These are phyloP conservation scores for Prionailurus bengalensis DNA, from an alignment of 2,113 vertebrate species.

Conservation along the genomic window DNA sequence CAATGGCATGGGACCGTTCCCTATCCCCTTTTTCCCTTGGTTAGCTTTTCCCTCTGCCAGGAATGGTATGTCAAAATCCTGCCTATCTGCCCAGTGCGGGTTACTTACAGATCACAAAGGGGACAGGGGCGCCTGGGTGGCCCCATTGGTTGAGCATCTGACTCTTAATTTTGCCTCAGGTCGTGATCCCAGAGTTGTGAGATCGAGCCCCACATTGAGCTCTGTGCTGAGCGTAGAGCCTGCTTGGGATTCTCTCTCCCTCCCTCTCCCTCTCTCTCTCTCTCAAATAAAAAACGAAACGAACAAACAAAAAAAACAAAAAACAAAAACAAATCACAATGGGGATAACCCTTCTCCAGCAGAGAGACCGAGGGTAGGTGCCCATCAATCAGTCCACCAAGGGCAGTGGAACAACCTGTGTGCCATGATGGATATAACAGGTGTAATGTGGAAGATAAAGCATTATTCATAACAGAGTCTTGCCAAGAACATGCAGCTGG, in stretches of 20 bases:
- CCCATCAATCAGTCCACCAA: not conserved
- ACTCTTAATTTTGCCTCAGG: too few relatives aligned
- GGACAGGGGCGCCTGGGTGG: too few relatives aligned
- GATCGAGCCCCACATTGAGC: too few relatives aligned
- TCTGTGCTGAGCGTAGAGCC: too few relatives aligned
- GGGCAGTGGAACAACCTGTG: not conserved
- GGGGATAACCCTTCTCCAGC: not conserved
- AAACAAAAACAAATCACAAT: not conserved
- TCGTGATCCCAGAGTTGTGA: too few relatives aligned
- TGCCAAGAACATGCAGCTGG: not conserved
- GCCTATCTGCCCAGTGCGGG: rapidly evolving
- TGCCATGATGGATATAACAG: not conserved
- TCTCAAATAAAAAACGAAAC: too few relatives aligned
- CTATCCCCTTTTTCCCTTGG: not conserved
- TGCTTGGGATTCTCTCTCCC: too few relatives aligned
- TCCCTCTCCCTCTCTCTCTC: too few relatives aligned
- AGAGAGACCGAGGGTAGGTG: not conserved
- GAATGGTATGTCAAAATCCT: not conserved
- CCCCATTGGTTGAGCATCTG: too few relatives aligned
- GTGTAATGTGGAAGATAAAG: rapidly evolving
- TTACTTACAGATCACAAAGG: not conserved
- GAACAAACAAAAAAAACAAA: too few relatives aligned
- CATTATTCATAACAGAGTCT: not conserved
- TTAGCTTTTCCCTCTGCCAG: not conserved
- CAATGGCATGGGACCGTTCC: rapidly evolving